Base-by-base conservation (phyloP, 2,113 vertebrate species). In the Lipotes vexillifer region DNA sequence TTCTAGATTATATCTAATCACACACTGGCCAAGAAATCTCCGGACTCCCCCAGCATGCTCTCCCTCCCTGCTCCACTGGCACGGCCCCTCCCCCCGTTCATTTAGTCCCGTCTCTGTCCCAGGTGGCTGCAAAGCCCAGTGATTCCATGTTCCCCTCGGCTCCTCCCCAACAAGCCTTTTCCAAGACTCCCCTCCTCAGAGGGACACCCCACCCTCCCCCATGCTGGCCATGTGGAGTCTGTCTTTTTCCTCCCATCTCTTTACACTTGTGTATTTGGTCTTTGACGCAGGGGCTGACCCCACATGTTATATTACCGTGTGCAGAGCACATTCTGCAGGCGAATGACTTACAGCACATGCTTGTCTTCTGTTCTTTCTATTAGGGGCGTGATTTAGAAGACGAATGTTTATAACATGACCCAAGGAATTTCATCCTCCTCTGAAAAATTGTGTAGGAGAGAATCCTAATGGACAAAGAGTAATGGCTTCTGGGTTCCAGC, bases 341-440 rank as follows among this genome's bases (percentile, higher is more conserved):
- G 2, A 36, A 66, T 95, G 82, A 95, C 97, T 98, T 98, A 96
- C 10, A 92, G 75, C 86, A 72, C 97, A 93, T 93, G 81, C 93
- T 97, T 81, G n/a, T 94, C 96, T 97, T 95, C 97, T 98, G 92
- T 97, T 97, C 96, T 95, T 98, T 85, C 96, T 98, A 95, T 88
- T 96, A 97, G 82, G 89, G 96, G 68, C 0, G 0, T 96, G 88
- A 98, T 98, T 98, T 95, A 91, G 92, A 88, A 98, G 98, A 98
- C 95, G 74, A 96, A 98, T 98, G 98, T 97, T 98, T 98, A 98
- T 96, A 98, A 97, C 86, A 97, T 87, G 96, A 97, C 97, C 88
- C 90, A 95, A 98, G 97, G 98, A 98, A 98, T 98, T 98, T 98
- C 96, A 98, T 97, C 97, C 97, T 98, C 97, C 98, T 97, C 97